Evolutionary conservation across 1,140 invertebrate genomes (phyloP), one percentile per base, ranked within the genome.

Genomic region (Eriocheir sinensis): DNA sequence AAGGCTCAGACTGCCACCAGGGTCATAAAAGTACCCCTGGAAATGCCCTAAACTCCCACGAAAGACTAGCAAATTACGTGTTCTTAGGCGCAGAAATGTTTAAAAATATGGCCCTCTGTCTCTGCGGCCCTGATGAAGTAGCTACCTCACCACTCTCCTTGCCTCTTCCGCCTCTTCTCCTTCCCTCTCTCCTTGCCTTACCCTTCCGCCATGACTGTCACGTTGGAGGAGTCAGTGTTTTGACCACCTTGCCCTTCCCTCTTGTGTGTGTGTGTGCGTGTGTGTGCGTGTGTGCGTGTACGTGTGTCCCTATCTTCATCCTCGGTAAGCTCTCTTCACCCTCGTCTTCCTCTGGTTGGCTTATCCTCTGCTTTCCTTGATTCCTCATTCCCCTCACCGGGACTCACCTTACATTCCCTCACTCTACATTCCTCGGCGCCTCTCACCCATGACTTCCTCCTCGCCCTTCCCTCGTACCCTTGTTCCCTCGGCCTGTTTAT

Each of bases 131-230:
- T n/a, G 60, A 72, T 72, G 60, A n/a, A 72, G 60, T 72, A 72
- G 21, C 60, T 72, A n/a, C 60, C 60, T 72, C 2, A 21, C 60
- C 60, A n/a, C 48, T 0, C 48, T 21, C 12, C 48, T n/a, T 72
- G 60, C 60, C 60, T 72, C 60, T 72, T 27, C 60, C 60, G 27
- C 60, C n/a, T n/a, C n/a, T n/a, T n/a, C n/a, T n/a, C n/a, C 60
- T n/a, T 21, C 8, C 0, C 60, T 8, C 8, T 21, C 27, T n/a
- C 44, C 60, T 72, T 72, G 21, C 60, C 60, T 72, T 72, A 72
- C 60, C 60, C 60, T 72, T 72, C 60, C 60, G 60, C 60, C 60
- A 72, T 72, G n/a, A 72, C 60, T 72, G 60, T 72, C 60, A 72
- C 60, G 60, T 72, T 72, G 60, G n/a, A 72, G 60, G 60, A 72